Evolutionary conservation across 2,888 invertebrate genomes (phyloP).

Genomic region (Andrena camellia): DNA sequence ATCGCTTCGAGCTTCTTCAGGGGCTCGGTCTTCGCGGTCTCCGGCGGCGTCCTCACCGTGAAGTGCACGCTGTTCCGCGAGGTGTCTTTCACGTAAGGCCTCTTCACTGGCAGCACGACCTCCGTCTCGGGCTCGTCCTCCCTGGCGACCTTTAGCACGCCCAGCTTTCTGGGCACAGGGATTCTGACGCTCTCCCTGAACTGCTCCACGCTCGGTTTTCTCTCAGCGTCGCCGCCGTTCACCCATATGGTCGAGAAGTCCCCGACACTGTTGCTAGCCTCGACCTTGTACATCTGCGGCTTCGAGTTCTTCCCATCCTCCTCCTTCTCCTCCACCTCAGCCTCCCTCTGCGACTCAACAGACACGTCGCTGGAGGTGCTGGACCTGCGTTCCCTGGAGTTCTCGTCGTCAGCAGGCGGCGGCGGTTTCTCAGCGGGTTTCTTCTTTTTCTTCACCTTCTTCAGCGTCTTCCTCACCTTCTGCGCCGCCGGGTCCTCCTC

Average conservation of each 20-base stretch:
- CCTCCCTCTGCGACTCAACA: conserved; percentile 9
- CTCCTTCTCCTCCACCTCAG: not conserved
- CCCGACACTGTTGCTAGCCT: conserved; percentile 81
- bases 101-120: conserved; percentile 79
- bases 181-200: conserved; percentile 80
- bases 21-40: conserved; percentile 30
- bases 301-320: not conserved
- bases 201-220: conserved; percentile 70
- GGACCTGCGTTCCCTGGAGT: conserved; percentile 26
- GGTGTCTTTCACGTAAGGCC: conserved; percentile 79
- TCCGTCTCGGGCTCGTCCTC: conserved; percentile 72
- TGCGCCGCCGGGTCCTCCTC: conserved; percentile 55
- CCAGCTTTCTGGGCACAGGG: conserved; percentile 73
- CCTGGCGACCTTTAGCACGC: not conserved
- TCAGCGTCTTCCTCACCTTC: conserved; percentile 56
- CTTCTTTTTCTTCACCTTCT: conserved; percentile 67
- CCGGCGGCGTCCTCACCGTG: conserved; percentile 75
- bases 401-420: conserved; percentile 24
- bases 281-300: conserved; percentile 76
- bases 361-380: conserved; percentile 58
- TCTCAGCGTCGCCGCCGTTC: conserved; percentile 57
- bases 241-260: conserved; percentile 80
- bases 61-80: conserved; percentile 81
- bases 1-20: not conserved
- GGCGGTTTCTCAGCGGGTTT: conserved; percentile 57